A percentile compares a stretch with the other conserved stretches of the same genome.
Evolutionary conservation across 2,113 vertebrate genomes (phyloP).

Genomic region (Bungarus multicinctus): DNA sequence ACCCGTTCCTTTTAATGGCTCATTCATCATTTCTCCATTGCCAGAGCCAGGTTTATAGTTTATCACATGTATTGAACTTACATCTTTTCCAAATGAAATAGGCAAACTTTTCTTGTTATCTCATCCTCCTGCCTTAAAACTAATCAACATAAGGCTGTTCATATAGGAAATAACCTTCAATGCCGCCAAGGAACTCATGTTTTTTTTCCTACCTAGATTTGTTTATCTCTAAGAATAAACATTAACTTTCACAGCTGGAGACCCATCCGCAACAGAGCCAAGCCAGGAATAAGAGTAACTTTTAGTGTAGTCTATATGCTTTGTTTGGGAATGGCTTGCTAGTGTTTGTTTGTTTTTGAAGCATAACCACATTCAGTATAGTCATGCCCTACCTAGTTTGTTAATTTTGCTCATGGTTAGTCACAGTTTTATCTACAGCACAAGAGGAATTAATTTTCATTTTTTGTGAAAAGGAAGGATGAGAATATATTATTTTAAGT

Average conservation of each 20-base stretch:
- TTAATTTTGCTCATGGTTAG: slow-evolving; percentile 21
- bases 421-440: slow-evolving; percentile 32
- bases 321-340: slow-evolving; percentile 4
- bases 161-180: neutral
- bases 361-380: slow-evolving; percentile 16
- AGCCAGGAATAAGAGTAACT: neutral
- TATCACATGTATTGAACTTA: neutral
- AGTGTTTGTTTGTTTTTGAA: neutral
- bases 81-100: neutral
- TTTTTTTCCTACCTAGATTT: neutral
- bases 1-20: neutral
- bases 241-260: neutral
- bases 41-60: neutral
- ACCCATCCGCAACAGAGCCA: neutral
- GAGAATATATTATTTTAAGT: slow-evolving; percentile 22
- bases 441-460: slow-evolving; percentile 31
- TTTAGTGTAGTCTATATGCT: neutral
- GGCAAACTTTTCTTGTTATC: neutral
- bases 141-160: neutral
- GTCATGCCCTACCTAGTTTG: neutral
- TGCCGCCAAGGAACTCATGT: neutral
- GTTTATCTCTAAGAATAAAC: slow-evolving; percentile 1
- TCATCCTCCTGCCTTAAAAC: neutral
- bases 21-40: neutral
- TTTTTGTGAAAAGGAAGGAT: slow-evolving; percentile 36